Base-by-base conservation (phyloP, 2,888 invertebrate species). In the Drosophila imparisetae region DNA sequence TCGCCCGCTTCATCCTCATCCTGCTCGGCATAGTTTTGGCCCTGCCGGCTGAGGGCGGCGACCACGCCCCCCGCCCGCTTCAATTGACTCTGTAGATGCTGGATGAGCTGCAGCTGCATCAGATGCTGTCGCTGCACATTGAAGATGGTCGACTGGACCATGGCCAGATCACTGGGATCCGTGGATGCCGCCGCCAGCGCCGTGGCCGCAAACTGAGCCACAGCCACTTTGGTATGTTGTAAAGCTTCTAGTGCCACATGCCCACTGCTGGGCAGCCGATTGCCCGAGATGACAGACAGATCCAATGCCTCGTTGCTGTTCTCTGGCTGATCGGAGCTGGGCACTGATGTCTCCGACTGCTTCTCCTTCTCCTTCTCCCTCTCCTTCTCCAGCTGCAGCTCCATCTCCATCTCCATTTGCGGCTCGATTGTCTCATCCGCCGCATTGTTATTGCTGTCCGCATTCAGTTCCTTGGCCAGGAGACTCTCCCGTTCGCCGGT, bases 61-160 rank as follows among this genome's bases (percentile, higher is more conserved):
- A 75, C 83, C 64, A 83, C 88, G 48, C 81, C 71, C 10, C 86
- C 81, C 42, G 90, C 84, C n/a, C 91, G 86, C 71, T 91, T 92
- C 76, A 98, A 94, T 93, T 98, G 98, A 89, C 96, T 97, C 93
- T 98, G 98, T 82, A 98, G 94, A 93, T 98, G 98, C 90, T 98
- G 97, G 91, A 99, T 98, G 90, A 98, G 94, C 94, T 98, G 98
- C 86, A 98, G 94, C 94, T 98, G 98, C 93, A 98, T 96, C 90
- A 98, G 96, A 95, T 98, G 98, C 93, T 98, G 98, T 92, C 98
- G 98, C 93, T 98, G 98, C 80, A 98, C 94, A 61, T 97, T 97
- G 93, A 97, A 98, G 78, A 98, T 94, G n/a, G 98, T 97, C 75
- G 96, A 96, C 92, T 98, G 98, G 84, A 98, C 94, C 70, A 97